Evolutionary conservation across 2,888 invertebrate genomes (phyloP).

Genomic region (Bembecia ichneumoniformis): DNA sequence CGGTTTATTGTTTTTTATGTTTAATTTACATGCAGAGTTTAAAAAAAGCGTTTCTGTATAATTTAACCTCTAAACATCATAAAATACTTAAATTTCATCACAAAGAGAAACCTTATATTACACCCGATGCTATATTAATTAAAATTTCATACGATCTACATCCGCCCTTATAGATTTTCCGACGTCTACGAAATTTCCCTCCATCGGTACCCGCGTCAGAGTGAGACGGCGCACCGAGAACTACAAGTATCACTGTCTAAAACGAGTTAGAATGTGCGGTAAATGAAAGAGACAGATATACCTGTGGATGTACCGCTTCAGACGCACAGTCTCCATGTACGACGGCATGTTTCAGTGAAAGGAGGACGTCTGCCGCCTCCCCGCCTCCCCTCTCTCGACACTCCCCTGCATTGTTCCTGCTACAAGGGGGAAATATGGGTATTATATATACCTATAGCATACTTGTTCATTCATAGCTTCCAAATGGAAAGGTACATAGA

Average conservation of each 20-base stretch:
- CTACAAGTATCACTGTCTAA: constrained; percentile 17
- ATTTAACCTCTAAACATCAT: too few species aligned
- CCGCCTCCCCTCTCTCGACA: constrained; percentile 71
- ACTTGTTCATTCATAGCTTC: too few species aligned
- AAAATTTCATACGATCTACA: constrained; percentile 29
- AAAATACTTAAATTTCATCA: background rate
- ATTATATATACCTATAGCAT: too few species aligned
- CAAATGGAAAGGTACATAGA: too few species aligned
- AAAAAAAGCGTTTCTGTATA: too few species aligned
- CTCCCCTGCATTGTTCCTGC: constrained; percentile 62
- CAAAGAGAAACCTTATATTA: background rate
- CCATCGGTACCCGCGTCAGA: constrained; percentile 4
- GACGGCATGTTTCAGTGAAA: constrained; percentile 90
- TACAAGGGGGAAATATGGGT: constrained; percentile 5
- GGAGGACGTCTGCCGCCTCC: constrained; percentile 89
- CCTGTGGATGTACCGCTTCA: constrained; percentile 69
- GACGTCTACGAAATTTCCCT: constrained; percentile 16
- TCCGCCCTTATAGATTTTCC: constrained; percentile 16
- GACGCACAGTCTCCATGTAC: constrained; percentile 80
- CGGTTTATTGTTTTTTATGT: too few species aligned
- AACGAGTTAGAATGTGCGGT: background rate
- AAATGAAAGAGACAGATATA: constrained; percentile 35
- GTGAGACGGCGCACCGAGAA: background rate
- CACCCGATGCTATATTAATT: constrained; percentile 42
- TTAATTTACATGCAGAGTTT: too few species aligned